Evolutionary conservation across 2,888 invertebrate species (phyloP).

Genomic region (Macrosiphum euphorbiae): DNA sequence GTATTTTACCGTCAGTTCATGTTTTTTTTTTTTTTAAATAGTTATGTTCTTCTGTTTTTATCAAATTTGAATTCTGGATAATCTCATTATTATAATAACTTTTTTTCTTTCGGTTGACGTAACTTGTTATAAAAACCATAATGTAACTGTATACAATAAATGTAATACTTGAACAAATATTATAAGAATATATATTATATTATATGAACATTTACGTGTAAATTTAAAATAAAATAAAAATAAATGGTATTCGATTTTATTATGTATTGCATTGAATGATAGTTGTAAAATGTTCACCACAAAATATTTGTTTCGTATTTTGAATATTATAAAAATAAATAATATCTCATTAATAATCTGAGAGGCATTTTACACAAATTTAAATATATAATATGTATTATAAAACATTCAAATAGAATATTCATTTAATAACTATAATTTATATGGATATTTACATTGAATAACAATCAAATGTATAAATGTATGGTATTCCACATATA

Average conservation of each 20-base stretch:
- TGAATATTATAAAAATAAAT: not conserved
- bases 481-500: not conserved
- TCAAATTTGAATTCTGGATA: not conserved
- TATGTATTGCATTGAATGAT: not conserved
- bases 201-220: not conserved
- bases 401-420: too few relatives aligned
- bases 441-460: not conserved
- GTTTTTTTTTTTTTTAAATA: not conserved
- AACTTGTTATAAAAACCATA: not conserved
- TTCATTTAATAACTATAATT: too few relatives aligned
- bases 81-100: not conserved
- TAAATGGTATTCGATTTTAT: not conserved
- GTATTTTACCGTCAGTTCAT: not conserved
- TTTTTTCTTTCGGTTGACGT: not conserved
- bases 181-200: not conserved
- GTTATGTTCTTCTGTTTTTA: not conserved
- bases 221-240: not conserved
- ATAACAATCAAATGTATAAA: not conserved
- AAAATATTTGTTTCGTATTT: not conserved
- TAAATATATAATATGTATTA: too few relatives aligned
- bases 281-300: not conserved
- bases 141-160: not conserved
- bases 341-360: too few relatives aligned
- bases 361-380: too few relatives aligned
- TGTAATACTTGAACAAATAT: not conserved